phyloP scores from a whole-genome alignment of 2,113 vertebrate genomes.

The Scytalopus superciliaris region DNA sequence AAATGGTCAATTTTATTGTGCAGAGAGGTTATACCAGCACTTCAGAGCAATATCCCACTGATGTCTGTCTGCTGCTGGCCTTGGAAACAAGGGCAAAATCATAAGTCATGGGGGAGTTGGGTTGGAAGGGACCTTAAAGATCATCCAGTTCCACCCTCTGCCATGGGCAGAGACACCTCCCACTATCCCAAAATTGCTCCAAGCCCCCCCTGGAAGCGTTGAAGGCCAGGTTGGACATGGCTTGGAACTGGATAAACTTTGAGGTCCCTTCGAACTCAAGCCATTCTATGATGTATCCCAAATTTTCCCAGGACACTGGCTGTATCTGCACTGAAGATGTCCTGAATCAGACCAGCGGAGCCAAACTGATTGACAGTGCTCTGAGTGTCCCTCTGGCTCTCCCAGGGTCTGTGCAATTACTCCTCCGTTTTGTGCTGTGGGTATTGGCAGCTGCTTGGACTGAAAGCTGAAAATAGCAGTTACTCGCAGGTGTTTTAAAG shows the following conservation, averaged over 20 bases:
- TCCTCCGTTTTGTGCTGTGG: not conserved
- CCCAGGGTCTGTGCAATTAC: not conserved
- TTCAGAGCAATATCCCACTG: not conserved
- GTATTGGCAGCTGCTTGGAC: not conserved
- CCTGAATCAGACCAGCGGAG: not conserved
- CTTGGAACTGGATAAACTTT: not conserved
- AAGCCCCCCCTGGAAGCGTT: not conserved
- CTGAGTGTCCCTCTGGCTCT: not conserved
- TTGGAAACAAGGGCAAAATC: not conserved
- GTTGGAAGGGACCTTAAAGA: not conserved
- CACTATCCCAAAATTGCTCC: not conserved
- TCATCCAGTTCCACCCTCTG: fast-evolving
- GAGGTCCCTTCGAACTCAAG: not conserved
- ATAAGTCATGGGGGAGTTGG: not conserved
- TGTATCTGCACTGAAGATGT: not conserved
- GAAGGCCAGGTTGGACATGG: not conserved
- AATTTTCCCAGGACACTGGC: not conserved
- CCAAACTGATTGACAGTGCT: not conserved
- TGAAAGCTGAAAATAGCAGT: not conserved
- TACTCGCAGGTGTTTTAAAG: not conserved
- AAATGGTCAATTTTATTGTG: not conserved
- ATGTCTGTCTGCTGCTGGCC: not conserved
- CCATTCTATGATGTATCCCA: not conserved
- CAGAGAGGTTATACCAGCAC: not conserved
- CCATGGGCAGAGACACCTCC: not conserved